Evolutionary conservation across 2,113 vertebrate species (phyloP).

Genomic region (Dipodomys spectabilis): DNA sequence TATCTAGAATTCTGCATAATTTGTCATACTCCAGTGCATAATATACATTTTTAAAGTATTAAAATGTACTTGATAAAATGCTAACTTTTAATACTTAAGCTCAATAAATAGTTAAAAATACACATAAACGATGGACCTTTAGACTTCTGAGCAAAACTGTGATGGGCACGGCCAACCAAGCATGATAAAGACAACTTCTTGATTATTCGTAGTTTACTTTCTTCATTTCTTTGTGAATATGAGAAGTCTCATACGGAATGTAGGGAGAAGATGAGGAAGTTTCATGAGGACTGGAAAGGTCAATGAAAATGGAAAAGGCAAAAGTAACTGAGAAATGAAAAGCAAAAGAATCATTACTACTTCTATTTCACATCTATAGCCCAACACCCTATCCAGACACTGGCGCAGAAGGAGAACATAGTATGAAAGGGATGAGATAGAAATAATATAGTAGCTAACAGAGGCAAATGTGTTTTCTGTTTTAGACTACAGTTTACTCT

Average conservation of each 20-base stretch:
- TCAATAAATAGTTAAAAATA: constrained; percentile 24
- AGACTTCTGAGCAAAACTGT: neutral
- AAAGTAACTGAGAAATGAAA: constrained; percentile 38
- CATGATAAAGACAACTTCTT: constrained; percentile 2
- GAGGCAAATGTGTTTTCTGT: neutral
- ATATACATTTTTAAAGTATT: no score
- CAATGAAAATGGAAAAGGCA: neutral
- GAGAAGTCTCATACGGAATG: neutral
- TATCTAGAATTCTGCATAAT: no score
- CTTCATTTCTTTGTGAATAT: constrained; percentile 24
- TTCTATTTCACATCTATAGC: neutral
- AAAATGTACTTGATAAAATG: neutral
- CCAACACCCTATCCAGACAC: neutral
- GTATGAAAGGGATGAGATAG: neutral
- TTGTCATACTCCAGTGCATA: no score
- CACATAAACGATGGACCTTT: neutral
- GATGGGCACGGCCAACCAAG: neutral
- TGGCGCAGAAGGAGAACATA: neutral
- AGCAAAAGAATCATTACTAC: neutral
- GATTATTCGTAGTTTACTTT: constrained; percentile 24
- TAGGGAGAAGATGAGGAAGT: neutral
- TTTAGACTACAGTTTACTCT: neutral
- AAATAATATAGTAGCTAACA: neutral
- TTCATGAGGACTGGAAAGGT: neutral
- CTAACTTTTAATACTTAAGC: constrained; percentile 20